Evolutionary conservation across 1,140 invertebrate genomes (phyloP), one percentile per base, ranked within the genome.

Genomic region (Colletes latitarsis): DNA sequence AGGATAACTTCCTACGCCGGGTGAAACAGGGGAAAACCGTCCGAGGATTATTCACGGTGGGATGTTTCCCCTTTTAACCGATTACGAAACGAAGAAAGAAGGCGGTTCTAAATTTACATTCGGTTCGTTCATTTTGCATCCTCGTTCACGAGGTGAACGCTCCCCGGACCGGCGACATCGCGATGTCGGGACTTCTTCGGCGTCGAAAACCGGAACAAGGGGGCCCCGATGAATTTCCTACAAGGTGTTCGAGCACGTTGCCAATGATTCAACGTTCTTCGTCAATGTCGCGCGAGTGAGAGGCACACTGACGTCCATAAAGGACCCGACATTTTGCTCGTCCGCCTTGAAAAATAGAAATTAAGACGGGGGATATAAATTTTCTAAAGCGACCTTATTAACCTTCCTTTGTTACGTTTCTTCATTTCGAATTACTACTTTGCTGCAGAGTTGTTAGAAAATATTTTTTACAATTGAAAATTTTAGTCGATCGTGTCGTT

Each of bases 231-330:
- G 62, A 57, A 60, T 80, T 83, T 78, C 72, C 66, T 82, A 57
- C 55, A 39, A 84, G 74, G 72, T 43, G 57, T 53, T 78, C 58
- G 75, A 78, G 75, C 75, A 14, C 68, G 60, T 43, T 43, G 72
- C 55, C 70, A 83, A 84, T 86, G 69, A 81, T 73, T 83, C 72
- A 77, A 81, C 72, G 66, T 75, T 83, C 69, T 81, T 71, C 82
- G 83, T 86, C 75, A 79, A 82, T 80, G 81, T 75, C 77, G 81
- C 21, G 10, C 19, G 15, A 46, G 43, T 0, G 46, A 73, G 58
- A 46, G 10, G n/a, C 19, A 39, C 14, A 46, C 43, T 21, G 76
- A 55, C 30, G 49, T 19, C 55, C 5, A 30, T 30, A 30, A 30
- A 30, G 30, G 30, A 30, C 30, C 30, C 30, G 30, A 30, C 30